phyloP scores from a whole-genome alignment of 30 jellyfish, hydroid and myxozoan species.

The Catostylus mosaicus region DNA sequence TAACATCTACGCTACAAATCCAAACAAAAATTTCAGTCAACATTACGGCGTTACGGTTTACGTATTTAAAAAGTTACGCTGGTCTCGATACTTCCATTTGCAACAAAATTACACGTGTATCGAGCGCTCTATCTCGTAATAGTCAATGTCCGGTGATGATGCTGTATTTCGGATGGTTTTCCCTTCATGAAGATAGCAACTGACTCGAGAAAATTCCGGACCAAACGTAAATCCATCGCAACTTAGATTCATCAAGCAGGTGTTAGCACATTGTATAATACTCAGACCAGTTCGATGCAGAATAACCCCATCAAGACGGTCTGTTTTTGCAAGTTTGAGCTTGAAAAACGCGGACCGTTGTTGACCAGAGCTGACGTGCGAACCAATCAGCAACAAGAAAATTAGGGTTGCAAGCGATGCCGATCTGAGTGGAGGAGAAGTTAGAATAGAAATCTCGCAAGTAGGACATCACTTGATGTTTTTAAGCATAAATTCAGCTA shows the following conservation, averaged over 20 bases:
- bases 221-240: conserved; percentile 41
- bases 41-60: no score
- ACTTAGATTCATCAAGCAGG: conserved; percentile 4
- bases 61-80: no score
- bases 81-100: no score
- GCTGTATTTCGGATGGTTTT: not conserved
- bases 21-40: no score
- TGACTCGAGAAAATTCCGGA: not conserved
- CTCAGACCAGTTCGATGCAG: not conserved
- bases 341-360: conserved; percentile 1
- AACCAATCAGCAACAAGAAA: not conserved
- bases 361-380: not conserved
- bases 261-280: conserved; percentile 26
- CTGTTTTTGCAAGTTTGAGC: not conserved
- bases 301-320: not conserved
- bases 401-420: not conserved
- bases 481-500: not conserved
- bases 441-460: not conserved
- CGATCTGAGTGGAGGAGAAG: not conserved
- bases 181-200: conserved; percentile 21
- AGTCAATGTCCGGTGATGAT: not conserved
- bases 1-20: no score
- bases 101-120: no score
- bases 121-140: conserved; percentile 16
- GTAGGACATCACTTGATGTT: not conserved